Percentiles rank a stretch among this genome's conserved stretches.
Conservation (phyloP, 1,140 invertebrate species). For the Trachelipus rathkii region DNA sequence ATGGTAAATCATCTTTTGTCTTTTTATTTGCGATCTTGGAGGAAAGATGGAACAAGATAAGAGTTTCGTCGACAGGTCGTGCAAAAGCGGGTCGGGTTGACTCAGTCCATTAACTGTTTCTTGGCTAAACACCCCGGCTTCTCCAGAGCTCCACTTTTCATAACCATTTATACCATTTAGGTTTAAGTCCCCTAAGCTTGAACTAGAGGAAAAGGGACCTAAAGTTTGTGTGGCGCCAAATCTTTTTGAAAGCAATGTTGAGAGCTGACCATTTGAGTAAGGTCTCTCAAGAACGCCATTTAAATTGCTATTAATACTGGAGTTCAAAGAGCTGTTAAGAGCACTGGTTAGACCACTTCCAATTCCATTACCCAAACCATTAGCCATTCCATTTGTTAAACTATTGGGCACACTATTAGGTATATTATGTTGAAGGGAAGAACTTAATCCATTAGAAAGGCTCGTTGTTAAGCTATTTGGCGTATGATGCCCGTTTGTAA, state of each 20-base stretch:
- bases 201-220: constrained; percentile 64
- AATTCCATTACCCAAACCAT: constrained; percentile 36
- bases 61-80: constrained; percentile 41
- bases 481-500: neutral
- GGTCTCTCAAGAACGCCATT: constrained; percentile 40
- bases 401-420: constrained; percentile 16
- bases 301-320: constrained; percentile 31
- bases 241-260: constrained; percentile 70
- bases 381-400: constrained; percentile 27
- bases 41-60: constrained; percentile 53
- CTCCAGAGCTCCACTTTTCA: constrained; percentile 39
- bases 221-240: constrained; percentile 74
- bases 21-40: constrained; percentile 91
- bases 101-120: constrained; percentile 30
- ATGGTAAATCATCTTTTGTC: constrained; percentile 99
- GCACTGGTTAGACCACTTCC: constrained; percentile 28
- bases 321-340: constrained; percentile 23
- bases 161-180: constrained; percentile 35
- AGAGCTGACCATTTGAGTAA: constrained; percentile 47
- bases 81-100: constrained; percentile 33
- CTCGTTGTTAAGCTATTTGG: constrained; percentile 28
- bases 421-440: constrained; percentile 23
- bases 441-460: constrained; percentile 22
- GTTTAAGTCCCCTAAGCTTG: constrained; percentile 41
- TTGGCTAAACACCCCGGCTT: constrained; percentile 27